These are phyloP conservation scores for Taeniopygia guttata DNA, from an alignment of 2,797 vertebrate genomes.

Conservation along the genomic window DNA sequence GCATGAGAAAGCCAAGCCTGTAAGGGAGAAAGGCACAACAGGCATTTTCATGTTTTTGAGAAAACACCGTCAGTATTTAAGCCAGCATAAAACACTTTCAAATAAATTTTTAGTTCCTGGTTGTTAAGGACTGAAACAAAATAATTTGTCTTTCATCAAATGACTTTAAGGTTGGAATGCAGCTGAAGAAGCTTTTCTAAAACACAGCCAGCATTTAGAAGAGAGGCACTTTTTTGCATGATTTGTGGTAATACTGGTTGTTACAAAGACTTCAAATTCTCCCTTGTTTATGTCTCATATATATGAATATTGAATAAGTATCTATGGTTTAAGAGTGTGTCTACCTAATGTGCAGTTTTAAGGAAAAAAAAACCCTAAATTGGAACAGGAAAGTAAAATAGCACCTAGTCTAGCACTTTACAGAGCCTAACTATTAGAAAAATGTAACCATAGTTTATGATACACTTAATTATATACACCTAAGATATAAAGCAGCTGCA, in stretches of 20 bases:
- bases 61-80: constrained; percentile 47
- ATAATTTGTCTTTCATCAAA: constrained; percentile 32
- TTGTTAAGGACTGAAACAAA: constrained; percentile 42
- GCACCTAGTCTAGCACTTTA: background rate
- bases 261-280: constrained; percentile 11
- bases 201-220: constrained; percentile 7
- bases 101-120: constrained; percentile 41
- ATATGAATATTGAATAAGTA: background rate
- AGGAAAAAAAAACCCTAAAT: background rate
- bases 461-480: constrained; percentile 70
- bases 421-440: constrained; percentile 25
- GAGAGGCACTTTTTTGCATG: constrained; percentile 4
- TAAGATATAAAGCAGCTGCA: constrained; percentile 63
- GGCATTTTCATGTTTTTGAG: constrained; percentile 6
- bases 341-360: background rate
- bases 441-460: constrained; percentile 42
- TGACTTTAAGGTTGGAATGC: constrained; percentile 30
- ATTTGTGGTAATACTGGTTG: background rate
- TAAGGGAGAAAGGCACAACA: background rate
- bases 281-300: background rate
- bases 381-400: constrained; percentile 38
- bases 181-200: constrained; percentile 48
- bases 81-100: constrained; percentile 4
- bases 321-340: constrained; percentile 3
- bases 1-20: constrained; percentile 21